Conservation (phyloP, 2,888 invertebrate species). For the Papilio gigon region DNA sequence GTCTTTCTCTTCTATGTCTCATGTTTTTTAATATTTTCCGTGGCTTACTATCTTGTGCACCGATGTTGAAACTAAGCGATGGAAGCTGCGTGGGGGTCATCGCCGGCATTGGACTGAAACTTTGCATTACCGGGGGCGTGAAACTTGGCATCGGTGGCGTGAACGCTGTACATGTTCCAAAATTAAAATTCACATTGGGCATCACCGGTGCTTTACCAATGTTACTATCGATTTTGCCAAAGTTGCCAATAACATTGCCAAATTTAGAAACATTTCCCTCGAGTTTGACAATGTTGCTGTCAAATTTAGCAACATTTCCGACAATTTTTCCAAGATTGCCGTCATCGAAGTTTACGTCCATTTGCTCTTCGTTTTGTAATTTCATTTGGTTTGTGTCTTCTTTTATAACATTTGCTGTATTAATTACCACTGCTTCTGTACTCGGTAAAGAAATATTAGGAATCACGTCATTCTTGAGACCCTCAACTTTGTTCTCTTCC, state of each 20-base stretch:
- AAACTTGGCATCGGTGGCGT: neutral
- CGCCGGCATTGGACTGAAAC: neutral
- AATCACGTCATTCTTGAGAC: neutral
- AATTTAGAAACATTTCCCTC: neutral
- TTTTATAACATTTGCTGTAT: neutral
- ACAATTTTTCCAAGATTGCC: neutral
- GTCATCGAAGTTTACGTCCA: constrained; percentile 18
- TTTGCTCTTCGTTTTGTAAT: neutral
- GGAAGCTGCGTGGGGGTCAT: neutral
- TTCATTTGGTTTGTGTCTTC: neutral
- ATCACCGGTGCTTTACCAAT: neutral
- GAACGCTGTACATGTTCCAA: neutral
- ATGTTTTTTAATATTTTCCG: constrained; percentile 3
- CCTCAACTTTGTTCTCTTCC: neutral
- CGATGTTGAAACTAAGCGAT: constrained; percentile 7
- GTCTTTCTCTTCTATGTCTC: constrained; percentile 8
- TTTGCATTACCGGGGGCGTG: neutral
- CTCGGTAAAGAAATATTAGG: neutral
- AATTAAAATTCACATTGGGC: neutral
- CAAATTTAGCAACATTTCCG: neutral
- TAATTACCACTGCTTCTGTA: neutral
- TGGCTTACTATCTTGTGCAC: neutral
- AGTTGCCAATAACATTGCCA: neutral
- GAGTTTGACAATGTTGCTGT: neutral
- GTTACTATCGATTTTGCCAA: neutral